Evolutionary conservation across 92 coral and sea anemone species (phyloP).

Genomic region (Siderastrea siderea): DNA sequence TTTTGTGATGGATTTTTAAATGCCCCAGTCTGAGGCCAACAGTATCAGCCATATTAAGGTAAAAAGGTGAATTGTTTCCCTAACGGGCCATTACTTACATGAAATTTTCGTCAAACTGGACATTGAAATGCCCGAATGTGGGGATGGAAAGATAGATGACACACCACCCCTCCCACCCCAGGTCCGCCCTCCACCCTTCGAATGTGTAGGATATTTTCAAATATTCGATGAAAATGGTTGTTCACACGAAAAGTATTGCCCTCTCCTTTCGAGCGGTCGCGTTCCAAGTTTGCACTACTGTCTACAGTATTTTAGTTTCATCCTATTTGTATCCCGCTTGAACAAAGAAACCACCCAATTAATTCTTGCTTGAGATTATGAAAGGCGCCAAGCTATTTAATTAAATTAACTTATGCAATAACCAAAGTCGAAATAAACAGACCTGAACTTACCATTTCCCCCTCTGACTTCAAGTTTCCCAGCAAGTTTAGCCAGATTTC

Average conservation of each 20-base stretch:
- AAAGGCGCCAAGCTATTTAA: not conserved
- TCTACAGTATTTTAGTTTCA: not conserved
- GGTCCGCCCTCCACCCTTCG: too few species aligned
- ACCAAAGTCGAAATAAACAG: not conserved
- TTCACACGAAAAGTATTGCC: not conserved
- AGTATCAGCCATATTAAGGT: too few species aligned
- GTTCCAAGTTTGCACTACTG: not conserved
- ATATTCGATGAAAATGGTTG: too few species aligned
- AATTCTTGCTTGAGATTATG: not conserved
- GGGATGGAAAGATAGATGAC: too few species aligned
- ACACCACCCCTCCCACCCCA: too few species aligned
- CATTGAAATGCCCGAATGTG: too few species aligned
- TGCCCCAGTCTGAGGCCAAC: too few species aligned
- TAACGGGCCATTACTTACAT: too few species aligned
- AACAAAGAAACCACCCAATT: not conserved
- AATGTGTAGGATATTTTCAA: too few species aligned
- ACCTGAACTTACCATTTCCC: conserved; percentile 77
- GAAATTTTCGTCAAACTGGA: too few species aligned
- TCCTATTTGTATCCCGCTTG: not conserved
- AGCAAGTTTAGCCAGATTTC: conserved; percentile 72
- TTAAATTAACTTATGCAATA: not conserved
- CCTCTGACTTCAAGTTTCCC: conserved; percentile 83
- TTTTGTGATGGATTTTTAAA: too few species aligned
- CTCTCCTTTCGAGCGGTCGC: not conserved
- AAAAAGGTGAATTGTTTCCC: too few species aligned